Evolutionary conservation across 2,888 invertebrate genomes (phyloP).

Genomic region (Drosophila imparisetae): DNA sequence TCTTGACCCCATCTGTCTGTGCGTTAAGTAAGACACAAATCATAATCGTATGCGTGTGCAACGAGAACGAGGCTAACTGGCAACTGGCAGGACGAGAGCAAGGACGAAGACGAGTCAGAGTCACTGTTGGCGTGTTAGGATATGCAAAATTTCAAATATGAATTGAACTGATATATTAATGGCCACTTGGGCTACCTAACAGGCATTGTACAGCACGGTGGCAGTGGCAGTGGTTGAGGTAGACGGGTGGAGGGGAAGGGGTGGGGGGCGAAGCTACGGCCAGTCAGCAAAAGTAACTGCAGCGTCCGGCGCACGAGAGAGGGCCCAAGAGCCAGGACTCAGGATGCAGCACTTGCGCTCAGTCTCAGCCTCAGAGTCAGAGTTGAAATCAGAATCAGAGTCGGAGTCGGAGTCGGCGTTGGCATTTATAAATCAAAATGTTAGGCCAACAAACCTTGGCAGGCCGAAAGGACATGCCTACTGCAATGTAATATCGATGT

Average conservation of each 20-base stretch:
- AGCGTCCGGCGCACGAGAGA: conserved; percentile 49
- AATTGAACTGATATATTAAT: conserved; percentile 84
- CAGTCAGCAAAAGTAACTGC: conserved; percentile 77
- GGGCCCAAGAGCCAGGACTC: conserved; percentile 4
- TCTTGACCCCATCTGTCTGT: conserved; percentile 66
- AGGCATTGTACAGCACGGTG: not conserved
- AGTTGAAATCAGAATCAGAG: conserved; percentile 9
- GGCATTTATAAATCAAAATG: conserved; percentile 82
- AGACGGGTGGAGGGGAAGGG: accelerated
- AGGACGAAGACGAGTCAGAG: conserved; percentile 18
- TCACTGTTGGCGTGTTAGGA: conserved; percentile 58
- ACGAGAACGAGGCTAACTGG: conserved; percentile 23
- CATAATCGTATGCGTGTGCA: conserved; percentile 74
- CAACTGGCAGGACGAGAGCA: conserved; percentile 17
- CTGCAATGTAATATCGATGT: conserved; percentile 41
- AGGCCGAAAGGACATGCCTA: conserved; percentile 62
- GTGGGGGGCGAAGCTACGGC: not conserved
- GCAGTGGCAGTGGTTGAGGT: not conserved
- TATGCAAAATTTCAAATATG: conserved; percentile 82
- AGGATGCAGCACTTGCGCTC: conserved; percentile 21
- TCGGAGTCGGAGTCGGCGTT: conserved; percentile 45
- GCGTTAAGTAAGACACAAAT: conserved; percentile 83
- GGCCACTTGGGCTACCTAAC: conserved; percentile 73
- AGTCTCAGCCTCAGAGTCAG: conserved; percentile 15
- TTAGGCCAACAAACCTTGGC: conserved; percentile 77